Conservation (phyloP, 2,797 vertebrate species). For the Cirrhinus molitorella region DNA sequence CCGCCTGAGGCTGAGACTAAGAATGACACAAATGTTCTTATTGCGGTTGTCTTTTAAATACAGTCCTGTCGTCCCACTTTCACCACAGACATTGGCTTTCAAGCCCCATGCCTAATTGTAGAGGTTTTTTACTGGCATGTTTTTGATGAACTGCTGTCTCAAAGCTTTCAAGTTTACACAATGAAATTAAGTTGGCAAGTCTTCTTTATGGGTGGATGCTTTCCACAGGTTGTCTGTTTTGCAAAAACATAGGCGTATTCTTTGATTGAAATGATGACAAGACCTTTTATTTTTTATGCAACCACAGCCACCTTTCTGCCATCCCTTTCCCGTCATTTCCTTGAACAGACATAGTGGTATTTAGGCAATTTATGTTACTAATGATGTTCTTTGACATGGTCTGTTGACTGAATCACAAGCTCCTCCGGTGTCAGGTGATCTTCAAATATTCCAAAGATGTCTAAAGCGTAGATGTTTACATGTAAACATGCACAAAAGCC, state of each 20-base stretch:
- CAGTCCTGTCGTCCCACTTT: conserved; percentile 1
- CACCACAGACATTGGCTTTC: conserved; percentile 21
- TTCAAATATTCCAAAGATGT: neutral
- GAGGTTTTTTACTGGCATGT: conserved; percentile 25
- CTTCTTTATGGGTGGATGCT: neutral
- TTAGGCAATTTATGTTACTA: conserved; percentile 3
- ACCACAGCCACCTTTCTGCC: neutral
- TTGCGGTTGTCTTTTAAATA: conserved; percentile 34
- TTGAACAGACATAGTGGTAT: conserved; percentile 21
- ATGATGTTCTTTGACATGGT: conserved; percentile 14
- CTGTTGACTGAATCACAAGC: neutral
- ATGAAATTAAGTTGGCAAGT: conserved; percentile 28
- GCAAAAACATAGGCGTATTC: neutral
- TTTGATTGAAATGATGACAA: neutral
- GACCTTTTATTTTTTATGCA: neutral
- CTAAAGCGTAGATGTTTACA: conserved; percentile 9
- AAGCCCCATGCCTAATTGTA: conserved; percentile 50
- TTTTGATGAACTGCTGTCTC: neutral
- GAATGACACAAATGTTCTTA: neutral
- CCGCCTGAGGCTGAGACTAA: neutral
- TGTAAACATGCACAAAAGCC: conserved; percentile 33
- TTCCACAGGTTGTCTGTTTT: conserved; percentile 13
- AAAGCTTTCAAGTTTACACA: conserved; percentile 39
- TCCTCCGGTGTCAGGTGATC: conserved; percentile 1
- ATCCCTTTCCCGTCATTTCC: neutral